Base-by-base conservation (phyloP, 2,113 vertebrate species). In the Symphodus melops region DNA sequence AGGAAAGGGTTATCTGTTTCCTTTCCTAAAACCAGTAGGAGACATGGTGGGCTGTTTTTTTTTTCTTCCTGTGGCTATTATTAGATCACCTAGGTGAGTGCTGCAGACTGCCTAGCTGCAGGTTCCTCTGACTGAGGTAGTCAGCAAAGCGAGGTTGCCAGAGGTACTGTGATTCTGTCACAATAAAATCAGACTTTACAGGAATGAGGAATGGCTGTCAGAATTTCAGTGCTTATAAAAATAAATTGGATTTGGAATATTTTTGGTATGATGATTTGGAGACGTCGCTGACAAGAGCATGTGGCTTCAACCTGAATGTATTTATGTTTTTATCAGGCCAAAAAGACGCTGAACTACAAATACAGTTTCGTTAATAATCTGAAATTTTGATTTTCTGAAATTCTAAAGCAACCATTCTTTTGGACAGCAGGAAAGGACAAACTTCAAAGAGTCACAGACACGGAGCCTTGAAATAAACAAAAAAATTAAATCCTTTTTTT, bases 11-110 rank as follows among this genome's bases (percentile, higher is more conserved):
- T 65, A 19, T 44, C 10, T 48, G 57, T 68, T 86, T 67, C 36
- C 36, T 48, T 68, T 33, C 59, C 25, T 13, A 9, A 46, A 37
- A 58, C 16, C 65, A 57, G 55, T 59, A 72, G 57, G 61, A 53
- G 1, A 33, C 28, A 33, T 33, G 28, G 28, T 33, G 28, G 59
- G 63, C 44, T 61, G 53, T 54, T 81, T 80, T 75, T 54, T 75
- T 54, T 39, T 39, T 39, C 9, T n/a, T n/a, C n/a, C 54, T 49
- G 61, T 48, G 57, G 70, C 77, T 86, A 78, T 82, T 85, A 64
- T 88, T 84, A 74, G 82, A 86, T 61, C 33, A 83, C 73, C 20
- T 9, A 44, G 72, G 62, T 60, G 64, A 81, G 16, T 33, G 58
- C 55, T 57, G 67, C 78, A 83, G 51, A 62, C 69, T 59, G 46